A percentile compares a stretch with the other conserved stretches of the same genome.
Evolutionary conservation across 2,113 vertebrate species (phyloP).

Genomic region (Phaethon lepturus): DNA sequence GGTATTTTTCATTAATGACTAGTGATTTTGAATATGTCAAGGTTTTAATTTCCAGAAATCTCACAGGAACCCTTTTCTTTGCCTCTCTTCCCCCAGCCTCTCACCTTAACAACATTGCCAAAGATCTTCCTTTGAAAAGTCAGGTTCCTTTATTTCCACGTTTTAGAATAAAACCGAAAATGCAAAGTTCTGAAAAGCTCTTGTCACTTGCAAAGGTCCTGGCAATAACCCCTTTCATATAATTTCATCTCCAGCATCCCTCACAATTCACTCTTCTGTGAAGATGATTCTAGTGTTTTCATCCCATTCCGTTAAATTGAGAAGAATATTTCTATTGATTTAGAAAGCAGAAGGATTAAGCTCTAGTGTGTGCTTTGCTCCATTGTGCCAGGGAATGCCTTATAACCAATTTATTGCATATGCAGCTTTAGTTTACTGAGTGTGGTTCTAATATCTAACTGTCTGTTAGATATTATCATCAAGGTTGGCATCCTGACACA

Average conservation of each 20-base stretch:
- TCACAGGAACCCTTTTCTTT: background rate
- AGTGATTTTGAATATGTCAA: background rate
- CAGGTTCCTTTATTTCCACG: background rate
- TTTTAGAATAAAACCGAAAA: background rate
- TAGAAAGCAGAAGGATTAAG: constrained; percentile 4
- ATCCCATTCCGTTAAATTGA: background rate
- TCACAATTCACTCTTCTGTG: background rate
- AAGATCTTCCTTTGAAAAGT: constrained; percentile 4
- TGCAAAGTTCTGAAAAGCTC: background rate
- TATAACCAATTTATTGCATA: background rate
- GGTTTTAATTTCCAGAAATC: background rate
- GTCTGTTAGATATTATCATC: background rate
- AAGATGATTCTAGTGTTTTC: constrained; percentile 3
- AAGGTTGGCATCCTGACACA: background rate
- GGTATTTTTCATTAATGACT: background rate
- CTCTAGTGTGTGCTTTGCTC: background rate
- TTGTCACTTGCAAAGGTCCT: background rate
- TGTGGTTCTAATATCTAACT: background rate
- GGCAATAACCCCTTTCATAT: background rate
- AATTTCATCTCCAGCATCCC: background rate
- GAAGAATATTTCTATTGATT: constrained; percentile 42
- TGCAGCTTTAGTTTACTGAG: background rate
- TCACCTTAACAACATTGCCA: background rate
- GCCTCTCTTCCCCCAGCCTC: background rate
- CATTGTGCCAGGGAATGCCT: background rate